Base-by-base conservation (phyloP, 2,888 invertebrate species). In the Heliconius hortense region DNA sequence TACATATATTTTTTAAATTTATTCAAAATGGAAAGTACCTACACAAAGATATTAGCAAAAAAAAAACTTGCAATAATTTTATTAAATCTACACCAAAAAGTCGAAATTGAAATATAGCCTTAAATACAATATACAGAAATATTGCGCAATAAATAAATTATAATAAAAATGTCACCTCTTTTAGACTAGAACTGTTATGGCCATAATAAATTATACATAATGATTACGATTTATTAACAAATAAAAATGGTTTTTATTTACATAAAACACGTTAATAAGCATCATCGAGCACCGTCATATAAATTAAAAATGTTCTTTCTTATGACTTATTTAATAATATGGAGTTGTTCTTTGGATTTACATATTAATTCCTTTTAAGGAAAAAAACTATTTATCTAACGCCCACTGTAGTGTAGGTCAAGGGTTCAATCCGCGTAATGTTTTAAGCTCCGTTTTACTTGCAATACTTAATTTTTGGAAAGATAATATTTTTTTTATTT, bases 181-280 rank as follows among this genome's bases (percentile, higher is more conserved):
- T 64, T 48, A 77, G 43, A 68, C 68, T 72, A 68, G 64, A 69
- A 71, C 72, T 75, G 63, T 69, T 59, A 75, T 72, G 43, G 31
- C 68, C 35, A 56, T 64, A 75, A 77, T 75, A 77, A 77, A 77
- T 75, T 72, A 64, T 75, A 24, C 24, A 59, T 73, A 73, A 59
- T 73, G 69, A 73, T 75, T 73, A 70, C 53, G 70, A 77, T 75
- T 77, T 77, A 66, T 75, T 70, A 72, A 60, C 66, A 70, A 73
- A 74, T 74, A 75, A 73, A 75, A 72, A 69, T 31, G 24, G 48
- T 75, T 70, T 60, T 60, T 60, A 73, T 77, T 75, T 69, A 59
- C 72, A 72, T 72, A 69, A 63, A 72, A 75, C 59, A 76, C 53
- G 71, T 53, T 74, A 74, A 76, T 70, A 43, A 70, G 64, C 68